phyloP scores from a whole-genome alignment of 2,113 vertebrate genomes.

The Ophiodon elongatus region DNA sequence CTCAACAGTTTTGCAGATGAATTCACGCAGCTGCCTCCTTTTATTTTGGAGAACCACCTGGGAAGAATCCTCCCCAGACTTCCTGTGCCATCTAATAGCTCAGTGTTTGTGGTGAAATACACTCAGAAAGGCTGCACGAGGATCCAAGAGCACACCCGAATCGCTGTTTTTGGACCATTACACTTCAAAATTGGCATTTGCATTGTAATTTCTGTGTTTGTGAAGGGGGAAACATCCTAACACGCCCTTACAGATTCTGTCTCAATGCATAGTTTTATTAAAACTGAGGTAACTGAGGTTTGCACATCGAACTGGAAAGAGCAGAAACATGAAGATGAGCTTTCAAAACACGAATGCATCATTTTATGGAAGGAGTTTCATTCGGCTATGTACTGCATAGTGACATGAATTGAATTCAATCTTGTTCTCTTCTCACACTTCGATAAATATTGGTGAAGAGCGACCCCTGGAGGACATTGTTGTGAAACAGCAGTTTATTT shows the following conservation, averaged over 20 bases:
- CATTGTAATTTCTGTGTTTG: background rate
- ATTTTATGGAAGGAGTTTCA: background rate
- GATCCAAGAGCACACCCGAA: background rate
- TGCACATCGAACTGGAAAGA: background rate
- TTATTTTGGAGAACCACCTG: background rate
- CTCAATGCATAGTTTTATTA: too few relatives aligned
- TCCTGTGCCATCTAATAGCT: too few relatives aligned
- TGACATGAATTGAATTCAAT: background rate
- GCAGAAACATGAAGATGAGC: too few relatives aligned
- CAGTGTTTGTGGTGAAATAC: background rate
- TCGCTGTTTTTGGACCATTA: background rate
- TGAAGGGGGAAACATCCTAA: background rate
- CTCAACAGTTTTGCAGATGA: background rate
- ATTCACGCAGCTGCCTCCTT: background rate
- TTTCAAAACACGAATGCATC: too few relatives aligned
- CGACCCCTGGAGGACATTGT: constrained; percentile 28
- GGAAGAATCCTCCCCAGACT: too few relatives aligned
- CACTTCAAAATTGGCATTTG: background rate
- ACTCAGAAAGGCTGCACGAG: background rate
- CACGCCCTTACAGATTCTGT: too few relatives aligned
- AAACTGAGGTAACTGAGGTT: background rate
- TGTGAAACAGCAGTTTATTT: background rate
- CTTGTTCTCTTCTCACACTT: background rate
- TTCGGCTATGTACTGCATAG: background rate
- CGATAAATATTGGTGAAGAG: background rate